phyloP scores from a whole-genome alignment of 2,888 invertebrate genomes.

The Nomada lathburiana region DNA sequence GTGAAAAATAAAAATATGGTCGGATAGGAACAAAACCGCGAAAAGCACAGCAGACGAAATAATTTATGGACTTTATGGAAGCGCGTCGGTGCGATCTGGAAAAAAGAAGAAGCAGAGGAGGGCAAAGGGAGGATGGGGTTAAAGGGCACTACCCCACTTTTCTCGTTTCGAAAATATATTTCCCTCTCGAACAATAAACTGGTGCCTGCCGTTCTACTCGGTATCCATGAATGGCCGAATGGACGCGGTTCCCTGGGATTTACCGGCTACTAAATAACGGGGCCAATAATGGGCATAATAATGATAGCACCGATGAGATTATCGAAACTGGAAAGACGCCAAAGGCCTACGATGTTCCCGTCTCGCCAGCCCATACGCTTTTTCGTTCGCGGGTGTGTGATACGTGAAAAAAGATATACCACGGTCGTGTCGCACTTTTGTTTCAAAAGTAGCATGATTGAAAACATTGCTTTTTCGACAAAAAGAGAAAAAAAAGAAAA shows the following conservation, averaged over 20 bases:
- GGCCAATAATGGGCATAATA: slow-evolving; percentile 79
- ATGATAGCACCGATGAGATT: slow-evolving; percentile 77
- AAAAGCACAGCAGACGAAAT: background rate
- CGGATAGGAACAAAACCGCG: background rate
- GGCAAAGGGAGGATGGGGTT: background rate
- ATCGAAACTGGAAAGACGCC: slow-evolving; percentile 81
- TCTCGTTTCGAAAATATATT: slow-evolving; percentile 47
- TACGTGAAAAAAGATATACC: slow-evolving; percentile 18
- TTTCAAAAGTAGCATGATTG: too few relatives aligned
- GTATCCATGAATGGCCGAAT: slow-evolving; percentile 49
- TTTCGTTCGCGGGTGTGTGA: slow-evolving; percentile 4
- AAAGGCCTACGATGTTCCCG: slow-evolving; percentile 58
- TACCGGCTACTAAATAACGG: slow-evolving; percentile 78
- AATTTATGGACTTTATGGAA: background rate
- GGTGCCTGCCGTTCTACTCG: slow-evolving; percentile 26
- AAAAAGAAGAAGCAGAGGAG: background rate
- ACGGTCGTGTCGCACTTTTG: slow-evolving; percentile 16
- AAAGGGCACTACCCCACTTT: slow-evolving; percentile 32
- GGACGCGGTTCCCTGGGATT: slow-evolving; percentile 73
- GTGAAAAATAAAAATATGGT: slow-evolving; percentile 6
- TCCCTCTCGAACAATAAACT: slow-evolving; percentile 49
- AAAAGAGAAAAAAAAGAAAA: too few relatives aligned
- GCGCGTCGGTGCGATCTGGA: background rate
- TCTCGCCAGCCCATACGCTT: slow-evolving; percentile 13
- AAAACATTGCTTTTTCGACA: too few relatives aligned